Evolutionary conservation across 2,888 invertebrate genomes (phyloP).

Genomic region (Reticulitermes lucifugus): DNA sequence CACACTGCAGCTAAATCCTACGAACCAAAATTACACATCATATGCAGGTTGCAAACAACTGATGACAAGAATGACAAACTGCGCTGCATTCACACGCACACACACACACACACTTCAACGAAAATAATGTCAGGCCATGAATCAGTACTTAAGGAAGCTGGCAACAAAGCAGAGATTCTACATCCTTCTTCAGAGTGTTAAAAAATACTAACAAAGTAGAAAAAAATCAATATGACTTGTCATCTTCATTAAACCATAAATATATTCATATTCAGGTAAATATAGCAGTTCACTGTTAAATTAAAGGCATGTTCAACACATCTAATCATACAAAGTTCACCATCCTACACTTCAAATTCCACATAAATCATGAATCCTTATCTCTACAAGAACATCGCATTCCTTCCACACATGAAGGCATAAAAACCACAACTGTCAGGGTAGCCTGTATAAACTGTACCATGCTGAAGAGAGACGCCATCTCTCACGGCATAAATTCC

Average conservation of each 20-base stretch:
- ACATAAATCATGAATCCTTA: conserved; percentile 9
- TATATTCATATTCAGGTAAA: conserved; percentile 7
- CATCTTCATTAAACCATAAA: neutral
- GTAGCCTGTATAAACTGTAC: no score
- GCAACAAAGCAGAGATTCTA: neutral
- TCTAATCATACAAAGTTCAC: neutral
- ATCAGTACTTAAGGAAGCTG: neutral
- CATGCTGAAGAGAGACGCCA: neutral
- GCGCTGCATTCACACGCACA: no score
- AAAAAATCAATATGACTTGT: neutral
- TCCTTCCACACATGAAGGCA: neutral
- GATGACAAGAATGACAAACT: no score
- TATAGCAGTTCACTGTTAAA: conserved; percentile 9
- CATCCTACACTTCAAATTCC: neutral
- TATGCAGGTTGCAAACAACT: no score
- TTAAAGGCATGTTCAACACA: conserved; percentile 13
- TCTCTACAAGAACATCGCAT: neutral
- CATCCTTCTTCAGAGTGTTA: neutral
- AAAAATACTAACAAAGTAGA: neutral
- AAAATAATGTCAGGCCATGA: neutral
- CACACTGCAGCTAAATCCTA: no score
- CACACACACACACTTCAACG: neutral
- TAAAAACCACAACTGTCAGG: neutral
- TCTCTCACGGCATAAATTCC: conserved; percentile 61
- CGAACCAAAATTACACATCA: no score